Conservation (phyloP, 2,888 invertebrate species). For the Drosophila meridiana region DNA sequence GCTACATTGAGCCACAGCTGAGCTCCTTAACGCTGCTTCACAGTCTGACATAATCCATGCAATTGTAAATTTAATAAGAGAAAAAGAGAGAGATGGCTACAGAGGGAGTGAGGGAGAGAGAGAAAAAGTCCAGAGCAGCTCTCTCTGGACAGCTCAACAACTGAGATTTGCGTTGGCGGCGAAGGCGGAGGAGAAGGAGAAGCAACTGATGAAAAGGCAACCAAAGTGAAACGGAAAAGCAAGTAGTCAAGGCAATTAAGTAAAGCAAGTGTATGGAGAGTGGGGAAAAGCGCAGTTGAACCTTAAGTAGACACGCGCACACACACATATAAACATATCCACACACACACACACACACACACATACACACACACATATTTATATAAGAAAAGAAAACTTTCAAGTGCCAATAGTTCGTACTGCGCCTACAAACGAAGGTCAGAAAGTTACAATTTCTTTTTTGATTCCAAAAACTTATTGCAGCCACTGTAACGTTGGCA, state of each 20-base stretch:
- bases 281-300: slow-evolving; percentile 4
- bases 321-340: background rate
- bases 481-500: slow-evolving; percentile 4
- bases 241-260: slow-evolving; percentile 69
- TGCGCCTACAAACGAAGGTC: slow-evolving; percentile 35
- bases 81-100: background rate
- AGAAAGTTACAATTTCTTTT: background rate
- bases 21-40: slow-evolving; percentile 70
- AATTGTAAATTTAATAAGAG: slow-evolving; percentile 79
- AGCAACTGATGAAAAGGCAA: slow-evolving; percentile 4
- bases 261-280: slow-evolving; percentile 19
- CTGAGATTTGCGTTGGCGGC: slow-evolving; percentile 20
- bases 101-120: slow-evolving; percentile 26
- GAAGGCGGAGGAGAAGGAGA: background rate
- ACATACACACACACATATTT: background rate
- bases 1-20: slow-evolving; percentile 73
- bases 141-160: slow-evolving; percentile 23
- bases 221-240: slow-evolving; percentile 32
- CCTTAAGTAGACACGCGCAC: slow-evolving; percentile 25
- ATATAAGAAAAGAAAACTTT: slow-evolving; percentile 37
- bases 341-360: background rate
- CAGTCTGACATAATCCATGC: slow-evolving; percentile 80
- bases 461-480: background rate
- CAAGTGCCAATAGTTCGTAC: slow-evolving; percentile 31
- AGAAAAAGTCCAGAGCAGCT: slow-evolving; percentile 9